A percentile compares a stretch with the other conserved stretches of the same genome.
Evolutionary conservation across 2,888 invertebrate genomes (phyloP).

Genomic region (Escarpia spicata): DNA sequence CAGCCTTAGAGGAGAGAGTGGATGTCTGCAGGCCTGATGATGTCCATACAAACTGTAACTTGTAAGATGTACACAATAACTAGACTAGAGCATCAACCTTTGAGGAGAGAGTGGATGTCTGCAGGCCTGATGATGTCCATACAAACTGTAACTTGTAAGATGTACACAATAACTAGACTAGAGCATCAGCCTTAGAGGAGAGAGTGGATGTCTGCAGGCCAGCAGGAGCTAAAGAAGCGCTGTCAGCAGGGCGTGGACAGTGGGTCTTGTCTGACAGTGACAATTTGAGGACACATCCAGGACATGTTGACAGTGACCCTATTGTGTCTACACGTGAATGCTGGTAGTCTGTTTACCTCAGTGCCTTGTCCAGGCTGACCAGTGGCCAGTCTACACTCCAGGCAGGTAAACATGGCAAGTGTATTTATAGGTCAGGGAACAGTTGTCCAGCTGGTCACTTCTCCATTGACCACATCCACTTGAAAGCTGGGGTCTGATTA

Average conservation of each 20-base stretch:
- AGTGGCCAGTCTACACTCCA: not conserved
- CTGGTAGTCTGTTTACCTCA: not conserved
- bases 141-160: too few species aligned
- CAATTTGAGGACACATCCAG: not conserved
- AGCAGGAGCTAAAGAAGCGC: not conserved
- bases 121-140: too few species aligned
- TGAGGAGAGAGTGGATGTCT: too few species aligned
- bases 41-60: too few species aligned
- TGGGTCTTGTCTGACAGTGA: not conserved
- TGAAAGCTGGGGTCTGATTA: not conserved
- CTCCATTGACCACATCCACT: slow-evolving; percentile 10
- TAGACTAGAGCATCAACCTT: too few species aligned
- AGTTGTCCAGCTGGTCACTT: slow-evolving; percentile 1
- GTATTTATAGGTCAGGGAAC: not conserved
- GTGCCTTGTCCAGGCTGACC: not conserved
- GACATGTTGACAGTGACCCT: not conserved
- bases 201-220: not conserved
- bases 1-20: too few species aligned
- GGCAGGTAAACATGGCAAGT: not conserved
- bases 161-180: too few species aligned
- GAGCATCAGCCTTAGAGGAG: not conserved
- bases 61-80: too few species aligned
- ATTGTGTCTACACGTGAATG: not conserved
- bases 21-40: too few species aligned
- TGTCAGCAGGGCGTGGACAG: not conserved